phyloP scores from a whole-genome alignment of 2,113 vertebrate genomes.

The Gasterosteus nipponicus region DNA sequence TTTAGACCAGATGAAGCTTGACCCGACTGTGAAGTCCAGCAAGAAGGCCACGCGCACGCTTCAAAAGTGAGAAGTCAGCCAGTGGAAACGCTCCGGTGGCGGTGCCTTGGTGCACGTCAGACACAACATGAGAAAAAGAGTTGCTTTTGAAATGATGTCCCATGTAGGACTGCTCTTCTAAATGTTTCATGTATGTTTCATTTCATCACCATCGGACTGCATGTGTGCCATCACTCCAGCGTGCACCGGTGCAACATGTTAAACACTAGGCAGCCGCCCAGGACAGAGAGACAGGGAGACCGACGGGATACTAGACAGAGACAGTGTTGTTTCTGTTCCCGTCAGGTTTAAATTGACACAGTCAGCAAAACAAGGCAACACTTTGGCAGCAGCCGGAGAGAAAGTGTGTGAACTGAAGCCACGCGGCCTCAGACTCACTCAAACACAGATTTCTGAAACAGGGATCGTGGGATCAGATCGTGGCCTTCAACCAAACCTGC shows the following conservation, averaged over 20 bases:
- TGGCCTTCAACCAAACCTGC: background rate
- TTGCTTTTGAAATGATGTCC: background rate
- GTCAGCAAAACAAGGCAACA: slow-evolving; percentile 13
- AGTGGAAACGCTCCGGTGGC: background rate
- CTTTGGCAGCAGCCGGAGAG: slow-evolving; percentile 21
- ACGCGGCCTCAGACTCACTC: slow-evolving; percentile 11
- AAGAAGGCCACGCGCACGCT: background rate
- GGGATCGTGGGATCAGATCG: background rate
- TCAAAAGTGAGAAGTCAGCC: background rate
- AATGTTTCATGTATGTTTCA: background rate
- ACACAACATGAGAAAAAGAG: no score
- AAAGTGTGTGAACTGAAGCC: slow-evolving; percentile 24
- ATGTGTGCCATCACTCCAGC: background rate
- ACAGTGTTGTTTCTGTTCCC: background rate
- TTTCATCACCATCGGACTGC: no score
- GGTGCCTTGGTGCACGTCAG: background rate
- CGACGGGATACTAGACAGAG: background rate
- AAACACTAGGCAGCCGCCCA: slow-evolving; percentile 8
- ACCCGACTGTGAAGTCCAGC: slow-evolving; percentile 12
- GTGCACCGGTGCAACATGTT: background rate
- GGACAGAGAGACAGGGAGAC: background rate
- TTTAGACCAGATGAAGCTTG: slow-evolving; percentile 48
- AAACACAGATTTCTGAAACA: slow-evolving; percentile 22
- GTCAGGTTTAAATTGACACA: slow-evolving; percentile 2
- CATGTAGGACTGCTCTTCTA: background rate